Evolutionary conservation across 2,797 vertebrate species (phyloP).

Genomic region (Toxotes lorentzi): DNA sequence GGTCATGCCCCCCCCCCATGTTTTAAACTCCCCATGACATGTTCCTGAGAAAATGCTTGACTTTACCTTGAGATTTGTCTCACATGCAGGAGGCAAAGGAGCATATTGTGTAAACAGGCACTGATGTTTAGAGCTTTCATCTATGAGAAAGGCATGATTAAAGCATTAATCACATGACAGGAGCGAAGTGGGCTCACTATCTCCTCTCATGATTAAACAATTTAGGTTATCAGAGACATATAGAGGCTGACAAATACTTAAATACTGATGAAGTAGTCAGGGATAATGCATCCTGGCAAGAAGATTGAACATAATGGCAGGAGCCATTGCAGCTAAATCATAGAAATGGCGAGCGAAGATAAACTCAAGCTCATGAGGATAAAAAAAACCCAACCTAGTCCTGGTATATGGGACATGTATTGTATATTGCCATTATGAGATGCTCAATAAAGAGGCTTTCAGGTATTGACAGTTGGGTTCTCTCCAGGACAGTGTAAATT

Average conservation of each 20-base stretch:
- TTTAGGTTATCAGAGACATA: constrained; percentile 61
- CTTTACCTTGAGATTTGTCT: constrained; percentile 58
- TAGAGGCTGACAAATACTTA: constrained; percentile 44
- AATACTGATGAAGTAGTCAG: constrained; percentile 50
- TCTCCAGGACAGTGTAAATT: constrained; percentile 80
- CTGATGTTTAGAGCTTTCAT: constrained; percentile 52
- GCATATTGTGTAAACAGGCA: constrained; percentile 59
- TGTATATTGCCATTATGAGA: constrained; percentile 70
- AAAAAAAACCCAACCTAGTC: constrained; percentile 40
- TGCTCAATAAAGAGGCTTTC: constrained; percentile 80
- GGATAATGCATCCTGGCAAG: constrained; percentile 55
- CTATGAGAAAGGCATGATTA: constrained; percentile 56
- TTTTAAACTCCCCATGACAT: constrained; percentile 8
- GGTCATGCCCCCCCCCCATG: not conserved
- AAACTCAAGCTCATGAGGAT: constrained; percentile 47
- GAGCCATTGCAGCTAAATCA: constrained; percentile 57
- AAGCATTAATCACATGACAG: constrained; percentile 32
- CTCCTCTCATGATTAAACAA: constrained; percentile 64
- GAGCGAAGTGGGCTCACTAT: constrained; percentile 42
- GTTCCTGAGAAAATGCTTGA: constrained; percentile 46
- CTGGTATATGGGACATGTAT: constrained; percentile 35
- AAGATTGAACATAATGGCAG: constrained; percentile 66
- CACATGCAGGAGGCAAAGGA: constrained; percentile 53
- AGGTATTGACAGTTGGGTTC: constrained; percentile 82
- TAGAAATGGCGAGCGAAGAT: constrained; percentile 54